Evolutionary conservation across 2,888 invertebrate species (phyloP).

Genomic region (Polydesmus complanatus): DNA sequence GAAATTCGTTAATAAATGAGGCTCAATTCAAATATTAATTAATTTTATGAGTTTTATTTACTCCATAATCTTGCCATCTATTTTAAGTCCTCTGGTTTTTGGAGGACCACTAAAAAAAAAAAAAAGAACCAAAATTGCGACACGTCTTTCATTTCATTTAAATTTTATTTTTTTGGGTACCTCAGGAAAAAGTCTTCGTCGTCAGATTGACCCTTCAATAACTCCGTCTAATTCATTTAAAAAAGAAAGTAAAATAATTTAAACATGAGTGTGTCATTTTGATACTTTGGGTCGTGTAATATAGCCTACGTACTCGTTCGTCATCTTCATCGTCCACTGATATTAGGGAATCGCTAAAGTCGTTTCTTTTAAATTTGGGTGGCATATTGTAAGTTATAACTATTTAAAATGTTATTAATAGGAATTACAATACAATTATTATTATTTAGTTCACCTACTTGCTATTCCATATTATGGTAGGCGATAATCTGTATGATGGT

Average conservation of each 20-base stretch:
- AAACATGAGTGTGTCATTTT: background rate
- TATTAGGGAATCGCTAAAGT: slow-evolving; percentile 12
- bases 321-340: slow-evolving; percentile 7
- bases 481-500: no score
- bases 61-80: slow-evolving; percentile 2
- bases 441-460: no score
- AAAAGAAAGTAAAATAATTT: background rate
- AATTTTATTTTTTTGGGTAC: background rate
- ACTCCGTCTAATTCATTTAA: slow-evolving; percentile 12
- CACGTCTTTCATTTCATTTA: background rate
- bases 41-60: background rate
- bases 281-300: background rate
- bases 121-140: background rate
- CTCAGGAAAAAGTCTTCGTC: slow-evolving; percentile 17
- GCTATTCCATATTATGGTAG: no score
- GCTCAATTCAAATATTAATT: background rate
- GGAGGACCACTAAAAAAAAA: slow-evolving; percentile 4
- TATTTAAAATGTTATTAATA: no score
- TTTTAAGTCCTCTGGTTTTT: background rate
- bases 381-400: slow-evolving; percentile 13
- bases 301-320: slow-evolving; percentile 4
- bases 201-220: slow-evolving; percentile 14
- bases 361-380: slow-evolving; percentile 16
- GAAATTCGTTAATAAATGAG: background rate
- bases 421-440: no score